Evolutionary conservation across 2,113 vertebrate species (phyloP), one percentile per base, ranked within the genome.

Genomic region (Cyphomyrus discorhynchus): DNA sequence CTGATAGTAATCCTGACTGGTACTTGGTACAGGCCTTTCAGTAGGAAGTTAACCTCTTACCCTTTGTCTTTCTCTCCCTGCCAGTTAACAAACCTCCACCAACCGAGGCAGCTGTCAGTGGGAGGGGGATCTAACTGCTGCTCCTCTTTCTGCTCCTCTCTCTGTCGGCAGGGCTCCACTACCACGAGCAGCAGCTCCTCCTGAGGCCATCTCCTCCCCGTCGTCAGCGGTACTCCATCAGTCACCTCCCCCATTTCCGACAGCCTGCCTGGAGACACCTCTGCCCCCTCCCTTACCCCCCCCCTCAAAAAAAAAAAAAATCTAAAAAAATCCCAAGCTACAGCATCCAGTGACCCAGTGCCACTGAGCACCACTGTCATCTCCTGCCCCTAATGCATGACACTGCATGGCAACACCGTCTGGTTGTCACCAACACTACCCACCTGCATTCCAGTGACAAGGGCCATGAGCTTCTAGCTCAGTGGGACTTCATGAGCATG

Each of bases 161-260:
- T 47, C 45, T 47, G 45, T n/a, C 13, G 8, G 21, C 42, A 84
- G 82, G 82, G 45, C 82, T 84, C 82, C 0, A 46, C 95, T 35
- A 95, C 94, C 82, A 95, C 89, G 92, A 95, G 94, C 92, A 96
- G 93, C 91, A 95, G 95, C 90, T 96, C 95, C 27, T 92, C 93
- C 5, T 96, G 91, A 95, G 90, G 84, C 91, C 91, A 9, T 58
- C 90, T 86, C 90, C 58, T 88, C 89, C 91, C 9, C 70, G 70
- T 89, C 8, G 39, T 90, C 62, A 90, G 91, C 39, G 90, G 66
- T 90, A 93, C 42, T 89, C 90, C 62, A n/a, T 50, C 53, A 46
- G 82, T 17, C 47, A 52, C 27, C 7, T 42, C 62, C 42, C n/a
- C 47, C 27, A 31, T 80, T 35, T 46, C 31, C 21, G 19, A n/a